Evolutionary conservation across 2,113 vertebrate genomes (phyloP), one percentile per base, ranked within the genome.

Genomic region (Odocoileus virginianus): DNA sequence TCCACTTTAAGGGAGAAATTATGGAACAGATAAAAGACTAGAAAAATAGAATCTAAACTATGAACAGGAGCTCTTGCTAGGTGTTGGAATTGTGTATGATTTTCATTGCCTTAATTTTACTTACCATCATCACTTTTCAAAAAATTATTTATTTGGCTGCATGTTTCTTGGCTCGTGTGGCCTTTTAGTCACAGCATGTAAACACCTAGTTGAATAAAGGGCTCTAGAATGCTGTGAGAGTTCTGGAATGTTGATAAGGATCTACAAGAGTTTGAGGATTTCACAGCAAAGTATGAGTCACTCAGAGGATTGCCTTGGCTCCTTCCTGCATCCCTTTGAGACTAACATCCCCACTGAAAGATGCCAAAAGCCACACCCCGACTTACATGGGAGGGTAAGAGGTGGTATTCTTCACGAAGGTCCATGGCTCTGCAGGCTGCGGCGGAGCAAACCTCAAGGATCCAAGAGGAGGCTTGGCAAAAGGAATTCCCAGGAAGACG

Each of bases 401-500:
- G 40, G 98, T 99, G 78, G 99, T 98, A 0, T 99, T 97, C 96
- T 99, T 99, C 96, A 99, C 94, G 6, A 98, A 99, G 79, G 81
- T 89, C 99, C 99, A 99, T 19, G 94, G 91, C 1, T 98, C 98
- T 23, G 97, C 97, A 87, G 99, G 98, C 85, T 99, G 97, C 0
- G 99, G 99, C 1, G 98, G 97, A 43, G 99, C 43, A 89, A 99
- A 98, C 93, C 99, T 98, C 93, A 99, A 97, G 57, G 99, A 96
- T 54, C 60, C 99, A 97, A 19, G 99, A 23, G 23, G 99, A 96
- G 64, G 99, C 91, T 98, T 99, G 19, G 99, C 99, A 98, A 99
- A 99, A 7, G 99, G 99, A 50, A 99, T 57, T 2, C 99, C 98
- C 84, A 99, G 98, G 98, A 98, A 99, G 92, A 99, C 61, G 7